Percentiles rank a stretch among this genome's conserved stretches.
These are phyloP conservation scores for Aldabrachelys gigantea DNA, from an alignment of 2,113 vertebrate genomes.

Conservation along the genomic window DNA sequence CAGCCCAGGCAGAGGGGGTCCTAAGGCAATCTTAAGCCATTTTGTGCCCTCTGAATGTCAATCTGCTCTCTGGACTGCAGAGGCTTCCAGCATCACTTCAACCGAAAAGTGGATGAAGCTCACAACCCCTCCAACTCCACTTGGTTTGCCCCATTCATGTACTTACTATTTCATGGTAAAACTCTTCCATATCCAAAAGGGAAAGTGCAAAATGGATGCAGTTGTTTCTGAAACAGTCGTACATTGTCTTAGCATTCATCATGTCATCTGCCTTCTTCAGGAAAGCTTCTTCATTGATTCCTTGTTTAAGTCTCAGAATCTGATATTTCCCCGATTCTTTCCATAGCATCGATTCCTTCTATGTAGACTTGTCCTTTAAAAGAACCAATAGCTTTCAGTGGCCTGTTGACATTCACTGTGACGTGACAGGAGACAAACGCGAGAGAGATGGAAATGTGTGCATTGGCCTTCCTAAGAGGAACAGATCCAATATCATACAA, in stretches of 20 bases:
- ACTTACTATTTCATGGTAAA: neutral
- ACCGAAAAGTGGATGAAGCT: neutral
- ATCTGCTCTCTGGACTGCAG: neutral
- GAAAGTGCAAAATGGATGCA: neutral
- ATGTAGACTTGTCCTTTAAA: neutral
- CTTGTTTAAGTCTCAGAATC: neutral
- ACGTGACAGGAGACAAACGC: neutral
- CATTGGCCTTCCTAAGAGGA: neutral
- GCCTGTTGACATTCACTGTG: neutral
- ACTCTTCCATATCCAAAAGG: neutral
- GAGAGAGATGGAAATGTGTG: neutral
- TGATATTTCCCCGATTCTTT: neutral
- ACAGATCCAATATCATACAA: no score
- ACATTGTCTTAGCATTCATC: neutral
- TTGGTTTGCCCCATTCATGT: neutral
- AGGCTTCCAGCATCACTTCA: neutral
- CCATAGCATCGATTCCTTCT: neutral
- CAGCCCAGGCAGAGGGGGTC: no score
- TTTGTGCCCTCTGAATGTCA: neutral
- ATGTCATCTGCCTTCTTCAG: neutral
- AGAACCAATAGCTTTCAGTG: neutral
- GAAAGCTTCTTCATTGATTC: neutral
- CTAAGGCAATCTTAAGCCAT: neutral
- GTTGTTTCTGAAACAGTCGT: fast-evolving
- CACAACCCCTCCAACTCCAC: neutral